Evolutionary conservation across 2,797 vertebrate species (phyloP), one percentile per base, ranked within the genome.

Genomic region (Amniataba percoides): DNA sequence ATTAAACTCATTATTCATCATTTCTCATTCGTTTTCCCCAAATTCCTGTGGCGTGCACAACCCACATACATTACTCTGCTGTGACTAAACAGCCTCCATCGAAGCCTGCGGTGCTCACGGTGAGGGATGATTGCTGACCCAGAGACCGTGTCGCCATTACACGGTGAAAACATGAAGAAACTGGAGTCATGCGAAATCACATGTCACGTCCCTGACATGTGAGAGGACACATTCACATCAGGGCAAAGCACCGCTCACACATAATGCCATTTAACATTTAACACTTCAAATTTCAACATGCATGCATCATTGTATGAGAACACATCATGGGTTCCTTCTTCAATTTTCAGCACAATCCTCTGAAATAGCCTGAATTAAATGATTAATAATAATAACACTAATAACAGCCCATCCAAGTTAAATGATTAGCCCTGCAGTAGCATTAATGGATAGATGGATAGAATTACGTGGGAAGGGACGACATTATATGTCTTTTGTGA

Each of bases 401-500:
- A 77, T 87, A 66, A 83, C 43, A 71, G 56, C 66, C 62, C 57
- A 45, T 77, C 56, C 52, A 71, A 67, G 58, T 72, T 73, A 82
- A 69, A 81, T 63, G 61, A 83, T 76, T 58, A 75, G 57, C 43
- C 36, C 55, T 57, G 18, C 58, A 80, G 65, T 10, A 11, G 65
- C 78, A 46, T 81, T 87, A 87, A 86, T 84, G 74, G 70, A 71
- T 63, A 74, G 83, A 84, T 80, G 81, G 76, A 84, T 80, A 84
- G 86, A 90, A 88, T 88, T 80, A 83, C 15, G 49, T 63, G 74
- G 74, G 67, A 77, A 80, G 85, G 78, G 60, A 82, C 21, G 25
- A 60, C 68, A 81, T 86, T 89, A 85, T 73, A 74, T 88, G 81
- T 84, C 74, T 84, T 82, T 76, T 84, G 80, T 89, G 87, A 90